Conservation (phyloP, 2,888 invertebrate species). For the Danaus chrysippus region DNA sequence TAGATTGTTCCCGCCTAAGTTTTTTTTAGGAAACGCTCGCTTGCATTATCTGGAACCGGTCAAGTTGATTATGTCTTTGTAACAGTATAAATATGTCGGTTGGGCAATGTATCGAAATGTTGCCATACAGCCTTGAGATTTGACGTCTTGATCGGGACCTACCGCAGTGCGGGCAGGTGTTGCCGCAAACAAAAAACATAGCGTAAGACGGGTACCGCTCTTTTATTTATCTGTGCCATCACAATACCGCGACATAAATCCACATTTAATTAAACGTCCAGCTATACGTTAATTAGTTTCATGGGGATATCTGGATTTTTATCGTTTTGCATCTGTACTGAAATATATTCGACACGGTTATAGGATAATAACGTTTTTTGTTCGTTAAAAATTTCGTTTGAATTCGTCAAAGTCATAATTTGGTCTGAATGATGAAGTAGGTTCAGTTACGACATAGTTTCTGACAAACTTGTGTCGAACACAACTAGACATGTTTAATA, state of each 20-base stretch:
- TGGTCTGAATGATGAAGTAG: conserved; percentile 23
- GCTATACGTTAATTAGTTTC: conserved; percentile 26
- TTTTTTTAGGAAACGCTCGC: conserved; percentile 25
- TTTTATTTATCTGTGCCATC: conserved; percentile 57
- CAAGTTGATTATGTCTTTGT: conserved; percentile 33
- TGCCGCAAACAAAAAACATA: conserved; percentile 64
- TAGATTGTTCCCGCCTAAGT: conserved; percentile 18
- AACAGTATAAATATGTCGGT: conserved; percentile 56
- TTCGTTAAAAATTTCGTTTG: conserved; percentile 5
- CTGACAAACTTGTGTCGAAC: neutral
- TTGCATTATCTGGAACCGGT: conserved; percentile 29
- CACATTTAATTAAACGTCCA: conserved; percentile 48
- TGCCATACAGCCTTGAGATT: conserved; percentile 72
- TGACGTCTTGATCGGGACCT: conserved; percentile 78
- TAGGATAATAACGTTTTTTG: conserved; percentile 17
- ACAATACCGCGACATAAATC: conserved; percentile 47
- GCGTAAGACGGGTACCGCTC: conserved; percentile 70
- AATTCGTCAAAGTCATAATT: conserved; percentile 18
- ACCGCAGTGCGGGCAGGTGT: conserved; percentile 77
- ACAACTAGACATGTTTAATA: conserved; percentile 8
- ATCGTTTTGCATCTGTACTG: neutral
- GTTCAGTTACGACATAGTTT: neutral
- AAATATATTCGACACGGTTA: conserved; percentile 14
- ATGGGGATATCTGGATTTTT: conserved; percentile 16
- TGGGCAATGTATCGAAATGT: conserved; percentile 64